Evolutionary conservation across 2,113 vertebrate species (phyloP), one percentile per base, ranked within the genome.

Genomic region (Caranx melampygus): DNA sequence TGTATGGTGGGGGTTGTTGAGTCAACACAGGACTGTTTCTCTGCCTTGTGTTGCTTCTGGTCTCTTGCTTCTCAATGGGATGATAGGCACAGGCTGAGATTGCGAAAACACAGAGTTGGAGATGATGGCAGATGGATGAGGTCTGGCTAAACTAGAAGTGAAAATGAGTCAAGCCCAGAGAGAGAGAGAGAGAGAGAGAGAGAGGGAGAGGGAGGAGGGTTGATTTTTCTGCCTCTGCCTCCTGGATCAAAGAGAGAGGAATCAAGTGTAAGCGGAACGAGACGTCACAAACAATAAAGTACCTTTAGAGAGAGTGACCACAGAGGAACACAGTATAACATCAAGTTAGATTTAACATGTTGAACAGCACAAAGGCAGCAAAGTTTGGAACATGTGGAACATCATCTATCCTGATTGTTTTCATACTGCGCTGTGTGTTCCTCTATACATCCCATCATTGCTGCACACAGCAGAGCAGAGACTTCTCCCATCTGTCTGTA

Each of bases 11-110:
- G 34, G 35, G 62, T 40, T 54, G 75, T 77, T 88, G 79, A 84
- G 84, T 87, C 88, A 81, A 88, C 85, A 86, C 79, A 75, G 75
- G 67, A 61, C 61, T 79, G 78, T 76, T 86, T 69, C 86, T 86
- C 86, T 73, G 54, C 81, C 77, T 77, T 67, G 54, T 64, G 75
- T 87, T 62, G 33, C 82, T 88, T 85, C 84, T 79, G 87, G 66
- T 86, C 79, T 77, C 62, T 13, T 88, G 89, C 75, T 66, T 85
- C 54, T 88, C 82, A 83, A 77, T 85, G 75, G 85, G 49, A 31
- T 21, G 54, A n/a, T 62, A 37, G 59, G 9, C 33, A 35, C 57
- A 59, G 64, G 64, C 45, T n/a, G 60, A 78, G 62, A 59, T 21
- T 66, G 40, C 12, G 12, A 84, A 54, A 76, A 84, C 62, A 75